Evolutionary conservation across 2,888 invertebrate species (phyloP).

Genomic region (Vesta saturnalis): DNA sequence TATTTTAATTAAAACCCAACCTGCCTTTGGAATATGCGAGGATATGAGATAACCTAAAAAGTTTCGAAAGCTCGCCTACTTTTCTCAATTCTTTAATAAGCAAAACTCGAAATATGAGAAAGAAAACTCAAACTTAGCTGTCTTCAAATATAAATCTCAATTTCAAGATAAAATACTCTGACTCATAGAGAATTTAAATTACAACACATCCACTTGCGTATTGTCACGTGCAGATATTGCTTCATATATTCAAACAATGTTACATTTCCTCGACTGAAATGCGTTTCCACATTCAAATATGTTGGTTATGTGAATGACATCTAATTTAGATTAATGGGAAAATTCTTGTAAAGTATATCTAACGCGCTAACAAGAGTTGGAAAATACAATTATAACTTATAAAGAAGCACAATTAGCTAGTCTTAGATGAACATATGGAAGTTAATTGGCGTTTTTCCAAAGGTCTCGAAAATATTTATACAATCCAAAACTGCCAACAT

Average conservation of each 20-base stretch:
- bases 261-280: slow-evolving; percentile 19
- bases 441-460: neutral
- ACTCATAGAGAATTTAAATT: slow-evolving; percentile 20
- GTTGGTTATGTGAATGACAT: slow-evolving; percentile 25
- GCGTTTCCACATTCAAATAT: slow-evolving; percentile 17
- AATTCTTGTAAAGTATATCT: slow-evolving; percentile 8
- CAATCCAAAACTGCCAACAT: slow-evolving; percentile 32
- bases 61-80: neutral
- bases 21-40: too few relatives aligned
- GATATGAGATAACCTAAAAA: too few relatives aligned
- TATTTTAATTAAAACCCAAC: too few relatives aligned
- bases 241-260: slow-evolving; percentile 29
- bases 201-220: slow-evolving; percentile 14
- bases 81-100: neutral
- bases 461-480: slow-evolving; percentile 14
- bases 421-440: neutral
- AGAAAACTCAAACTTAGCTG: neutral
- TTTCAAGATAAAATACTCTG: slow-evolving; percentile 16
- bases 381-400: slow-evolving; percentile 5
- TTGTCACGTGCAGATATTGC: slow-evolving; percentile 33
- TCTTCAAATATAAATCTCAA: slow-evolving; percentile 8
- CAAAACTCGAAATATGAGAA: slow-evolving; percentile 2
- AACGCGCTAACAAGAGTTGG: neutral
- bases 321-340: slow-evolving; percentile 24
- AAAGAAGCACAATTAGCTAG: neutral